These are phyloP conservation scores for Spicauda simplicius DNA, from an alignment of 2,888 invertebrate genomes.

Conservation along the genomic window DNA sequence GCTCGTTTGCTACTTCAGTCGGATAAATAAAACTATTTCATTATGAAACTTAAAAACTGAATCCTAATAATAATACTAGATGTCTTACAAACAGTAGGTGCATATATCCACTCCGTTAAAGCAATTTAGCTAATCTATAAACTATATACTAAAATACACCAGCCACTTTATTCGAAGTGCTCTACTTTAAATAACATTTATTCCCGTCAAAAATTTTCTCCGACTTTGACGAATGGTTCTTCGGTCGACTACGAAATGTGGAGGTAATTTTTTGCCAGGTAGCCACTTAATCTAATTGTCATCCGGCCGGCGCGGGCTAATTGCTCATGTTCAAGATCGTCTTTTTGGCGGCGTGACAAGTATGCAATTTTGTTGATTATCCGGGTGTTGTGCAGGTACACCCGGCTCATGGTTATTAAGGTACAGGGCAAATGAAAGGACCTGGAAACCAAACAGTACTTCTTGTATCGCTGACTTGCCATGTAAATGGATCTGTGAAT, in stretches of 20 bases:
- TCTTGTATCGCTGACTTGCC: too few relatives aligned
- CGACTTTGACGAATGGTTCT: neutral
- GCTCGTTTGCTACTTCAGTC: too few relatives aligned
- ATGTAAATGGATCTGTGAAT: too few relatives aligned
- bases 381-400: neutral
- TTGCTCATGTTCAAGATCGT: conserved; percentile 16
- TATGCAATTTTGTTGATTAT: conserved; percentile 16
- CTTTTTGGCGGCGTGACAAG: conserved; percentile 24
- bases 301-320: conserved; percentile 25
- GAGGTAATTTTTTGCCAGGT: conserved; percentile 29
- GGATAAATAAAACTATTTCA: too few relatives aligned
- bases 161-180: neutral
- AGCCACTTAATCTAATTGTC: conserved; percentile 22
- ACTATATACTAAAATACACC: too few relatives aligned
- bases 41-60: too few relatives aligned
- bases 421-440: neutral
- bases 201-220: neutral
- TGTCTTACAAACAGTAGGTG: too few relatives aligned
- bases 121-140: too few relatives aligned
- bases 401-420: neutral
- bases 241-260: neutral
- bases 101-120: too few relatives aligned
- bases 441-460: too few relatives aligned
- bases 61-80: too few relatives aligned
- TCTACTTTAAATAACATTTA: too few relatives aligned